Evolutionary conservation across 2,797 vertebrate species (phyloP), one percentile per base, ranked within the genome.

Genomic region (Clamator glandarius): DNA sequence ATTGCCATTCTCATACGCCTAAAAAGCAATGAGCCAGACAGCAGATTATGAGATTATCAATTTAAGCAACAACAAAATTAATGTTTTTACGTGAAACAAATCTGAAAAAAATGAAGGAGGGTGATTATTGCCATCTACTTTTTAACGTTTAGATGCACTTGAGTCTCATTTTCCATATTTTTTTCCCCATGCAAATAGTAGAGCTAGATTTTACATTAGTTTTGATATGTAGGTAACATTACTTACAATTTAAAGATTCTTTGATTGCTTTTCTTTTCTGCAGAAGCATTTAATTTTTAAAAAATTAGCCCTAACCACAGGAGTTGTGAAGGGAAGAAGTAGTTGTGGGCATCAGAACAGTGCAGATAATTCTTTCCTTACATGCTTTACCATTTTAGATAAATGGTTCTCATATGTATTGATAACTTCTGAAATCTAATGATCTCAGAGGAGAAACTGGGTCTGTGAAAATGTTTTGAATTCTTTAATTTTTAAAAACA

Each of bases 61-160:
- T 44, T 95, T 89, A 66, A 92, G 39, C 64, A 77, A 59, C 63
- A 76, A 79, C 11, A 70, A 68, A 91, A 46, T 14, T 24, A 13
- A 15, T 77, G 48, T 88, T 86, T 93, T 89, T 44, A 75, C 10
- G 42, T 66, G 39, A 86, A 90, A 90, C 58, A 87, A 69, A n/a
- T 59, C 63, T 64, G 36, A 19, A 78, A 64, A 35, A 81, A 42
- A 46, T 19, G 31, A 29, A 58, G 42, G 26, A 74, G 15, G 10
- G 17, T 68, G 12, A 73, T 79, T 85, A 67, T 74, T 76, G 16
- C 14, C 18, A 39, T 95, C 59, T 76, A 29, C 18, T 66, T 78
- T 75, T 62, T 86, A 88, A 81, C 51, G 36, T 91, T 84, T 73
- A 66, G 26, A 26, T 81, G 62, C 25, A 69, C 39, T 75, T 33